Base-by-base conservation (phyloP, 2,888 invertebrate genomes). In the Rosalia funebris region DNA sequence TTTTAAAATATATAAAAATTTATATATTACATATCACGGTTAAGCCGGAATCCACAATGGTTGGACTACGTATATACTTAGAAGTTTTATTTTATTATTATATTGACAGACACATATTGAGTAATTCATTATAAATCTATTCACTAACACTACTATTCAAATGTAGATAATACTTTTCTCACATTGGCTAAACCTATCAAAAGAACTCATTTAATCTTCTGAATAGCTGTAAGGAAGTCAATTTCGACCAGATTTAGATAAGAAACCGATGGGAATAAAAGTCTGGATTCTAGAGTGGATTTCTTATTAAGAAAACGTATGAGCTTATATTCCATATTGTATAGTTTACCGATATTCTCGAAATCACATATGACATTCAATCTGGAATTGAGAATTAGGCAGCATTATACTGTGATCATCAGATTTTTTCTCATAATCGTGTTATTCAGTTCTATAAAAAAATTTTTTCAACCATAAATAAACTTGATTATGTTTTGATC, bases 161-260 rank as follows among this genome's bases (percentile, higher is more conserved):
- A 72, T 71, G 69, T 70, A 71, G 72, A 73, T 72, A 70, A 69
- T 68, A 58, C 63, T 61, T 58, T 68, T 63, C 68, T 71, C 66
- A 62, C 67, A 61, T 60, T 65, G 67, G 65, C 68, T 59, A 65
- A 65, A 64, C 61, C 68, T 68, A 68, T 72, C 72, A 74, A 75
- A 75, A 72, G 70, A 75, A 75, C 72, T 75, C 74, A 75, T 75
- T 75, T 71, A 71, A 73, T 68, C 70, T 68, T 48, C 66, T 73
- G 75, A 75, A 75, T 74, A 64, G 75, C 66, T 70, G 64, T 71
- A 65, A 71, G 73, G 71, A 72, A 75, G 74, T 74, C 74, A 75
- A 75, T 75, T 70, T 74, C 68, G 63, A 57, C 62, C 67, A 68
- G 73, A 74, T 74, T 72, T 71, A 72, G 74, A 75, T 75, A 75